A percentile compares a stretch with the other conserved stretches of the same genome.
These are phyloP conservation scores for Pteria penguin DNA, from an alignment of 2,888 invertebrate genomes.

Conservation along the genomic window DNA sequence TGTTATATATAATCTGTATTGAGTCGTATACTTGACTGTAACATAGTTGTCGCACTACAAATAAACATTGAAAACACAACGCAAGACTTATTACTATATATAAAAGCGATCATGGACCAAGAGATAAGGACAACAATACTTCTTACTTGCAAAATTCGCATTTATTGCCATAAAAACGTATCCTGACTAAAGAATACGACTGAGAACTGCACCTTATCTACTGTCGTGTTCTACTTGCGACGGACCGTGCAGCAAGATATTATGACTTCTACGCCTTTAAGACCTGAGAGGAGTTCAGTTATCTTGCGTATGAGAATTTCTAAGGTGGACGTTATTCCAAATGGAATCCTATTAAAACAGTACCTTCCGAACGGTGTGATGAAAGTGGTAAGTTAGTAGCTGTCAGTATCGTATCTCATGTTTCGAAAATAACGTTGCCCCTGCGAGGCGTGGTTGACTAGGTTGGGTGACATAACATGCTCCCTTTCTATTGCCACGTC, in stretches of 20 bases:
- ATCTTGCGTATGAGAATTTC: conserved; percentile 13
- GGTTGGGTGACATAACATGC: too few species aligned
- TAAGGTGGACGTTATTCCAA: conserved; percentile 11
- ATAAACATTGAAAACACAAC: too few species aligned
- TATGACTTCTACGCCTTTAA: conserved; percentile 7
- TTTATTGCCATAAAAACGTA: conserved; percentile 37
- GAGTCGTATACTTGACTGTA: too few species aligned
- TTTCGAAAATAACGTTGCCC: too few species aligned
- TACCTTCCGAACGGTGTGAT: conserved; percentile 62
- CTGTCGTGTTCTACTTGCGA: conserved; percentile 41
- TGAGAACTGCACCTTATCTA: conserved; percentile 19
- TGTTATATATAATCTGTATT: too few species aligned
- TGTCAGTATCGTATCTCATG: too few species aligned
- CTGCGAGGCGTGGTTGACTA: too few species aligned
- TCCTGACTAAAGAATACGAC: conserved; percentile 17
- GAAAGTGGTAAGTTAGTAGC: conserved; percentile 61
- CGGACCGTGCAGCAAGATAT: background rate
- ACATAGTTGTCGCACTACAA: too few species aligned
- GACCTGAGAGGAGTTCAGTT: background rate
- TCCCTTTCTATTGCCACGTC: too few species aligned
- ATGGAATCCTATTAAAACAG: conserved; percentile 49
- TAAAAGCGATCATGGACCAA: too few species aligned
- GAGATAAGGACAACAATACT: too few species aligned
- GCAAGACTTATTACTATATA: too few species aligned
- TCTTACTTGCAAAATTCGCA: conserved; percentile 26